phyloP scores from a whole-genome alignment of 2,888 invertebrate genomes.

The Agriopis aurantiaria region DNA sequence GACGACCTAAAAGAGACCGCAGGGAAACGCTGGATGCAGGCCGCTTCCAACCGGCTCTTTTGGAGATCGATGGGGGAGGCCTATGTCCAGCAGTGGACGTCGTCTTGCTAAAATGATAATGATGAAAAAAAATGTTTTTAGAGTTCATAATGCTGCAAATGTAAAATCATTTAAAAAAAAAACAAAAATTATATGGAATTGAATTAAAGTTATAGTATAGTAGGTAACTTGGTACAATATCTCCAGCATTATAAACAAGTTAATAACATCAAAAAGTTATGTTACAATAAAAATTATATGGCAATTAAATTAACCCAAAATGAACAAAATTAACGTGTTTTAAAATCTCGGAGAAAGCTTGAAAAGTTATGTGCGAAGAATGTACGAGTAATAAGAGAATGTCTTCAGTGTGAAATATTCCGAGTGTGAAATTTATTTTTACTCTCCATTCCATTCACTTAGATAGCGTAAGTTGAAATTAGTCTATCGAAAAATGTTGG shows the following conservation, averaged over 20 bases:
- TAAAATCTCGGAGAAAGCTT: conserved; percentile 46
- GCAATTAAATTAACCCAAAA: conserved; percentile 42
- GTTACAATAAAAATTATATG: conserved; percentile 31
- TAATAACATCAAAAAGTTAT: conserved; percentile 22
- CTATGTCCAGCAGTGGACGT: too few species aligned
- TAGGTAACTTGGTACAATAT: too few species aligned
- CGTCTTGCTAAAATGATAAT: too few species aligned
- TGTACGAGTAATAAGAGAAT: conserved; percentile 42
- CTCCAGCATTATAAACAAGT: neutral
- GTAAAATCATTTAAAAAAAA: too few species aligned
- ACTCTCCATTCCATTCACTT: conserved; percentile 36
- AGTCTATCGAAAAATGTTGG: neutral
- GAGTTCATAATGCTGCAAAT: too few species aligned
- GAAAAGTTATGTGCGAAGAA: conserved; percentile 46
- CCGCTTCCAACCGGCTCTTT: too few species aligned
- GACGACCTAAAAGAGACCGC: too few species aligned
- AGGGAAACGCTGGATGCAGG: too few species aligned
- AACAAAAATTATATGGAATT: too few species aligned
- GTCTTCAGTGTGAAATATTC: conserved; percentile 37
- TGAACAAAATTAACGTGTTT: conserved; percentile 42
- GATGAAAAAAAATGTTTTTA: too few species aligned
- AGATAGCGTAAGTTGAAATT: conserved; percentile 7
- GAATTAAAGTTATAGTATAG: too few species aligned
- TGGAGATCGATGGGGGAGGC: too few species aligned
- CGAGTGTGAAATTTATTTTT: conserved; percentile 32